Evolutionary conservation across 2,797 vertebrate genomes (phyloP).

Genomic region (Leptodactylus fallax): DNA sequence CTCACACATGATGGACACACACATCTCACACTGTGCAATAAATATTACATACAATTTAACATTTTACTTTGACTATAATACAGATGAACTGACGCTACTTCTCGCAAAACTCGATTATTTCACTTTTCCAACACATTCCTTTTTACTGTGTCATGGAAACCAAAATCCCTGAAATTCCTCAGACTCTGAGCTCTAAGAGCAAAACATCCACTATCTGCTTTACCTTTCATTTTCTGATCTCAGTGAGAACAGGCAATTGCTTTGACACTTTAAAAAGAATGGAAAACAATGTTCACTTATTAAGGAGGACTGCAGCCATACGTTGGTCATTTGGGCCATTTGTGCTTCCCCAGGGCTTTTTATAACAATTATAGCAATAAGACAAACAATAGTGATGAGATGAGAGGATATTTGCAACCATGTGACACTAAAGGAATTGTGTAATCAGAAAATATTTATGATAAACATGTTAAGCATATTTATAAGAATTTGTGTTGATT

Average conservation of each 20-base stretch:
- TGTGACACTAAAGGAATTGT: background rate
- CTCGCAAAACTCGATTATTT: slow-evolving; percentile 8
- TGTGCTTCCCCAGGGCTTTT: background rate
- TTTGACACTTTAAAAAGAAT: background rate
- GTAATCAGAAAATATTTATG: too few relatives aligned
- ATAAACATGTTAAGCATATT: too few relatives aligned
- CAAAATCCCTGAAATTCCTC: slow-evolving; percentile 43
- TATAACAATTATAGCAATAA: background rate
- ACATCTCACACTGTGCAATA: background rate
- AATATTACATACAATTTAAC: background rate
- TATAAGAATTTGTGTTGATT: too few relatives aligned
- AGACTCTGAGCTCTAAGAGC: background rate
- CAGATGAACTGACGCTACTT: background rate
- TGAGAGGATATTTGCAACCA: background rate
- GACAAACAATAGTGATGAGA: background rate
- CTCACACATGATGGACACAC: background rate
- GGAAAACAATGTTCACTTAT: background rate
- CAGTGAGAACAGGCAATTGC: too few relatives aligned
- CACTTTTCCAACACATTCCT: slow-evolving; percentile 28
- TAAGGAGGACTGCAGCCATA: background rate
- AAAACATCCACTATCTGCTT: background rate
- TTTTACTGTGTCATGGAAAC: slow-evolving; percentile 34
- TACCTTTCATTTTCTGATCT: background rate
- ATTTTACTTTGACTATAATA: background rate
- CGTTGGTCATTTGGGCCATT: background rate